These are phyloP conservation scores for Andrena praecox DNA, from an alignment of 2,888 invertebrate genomes.

Conservation along the genomic window DNA sequence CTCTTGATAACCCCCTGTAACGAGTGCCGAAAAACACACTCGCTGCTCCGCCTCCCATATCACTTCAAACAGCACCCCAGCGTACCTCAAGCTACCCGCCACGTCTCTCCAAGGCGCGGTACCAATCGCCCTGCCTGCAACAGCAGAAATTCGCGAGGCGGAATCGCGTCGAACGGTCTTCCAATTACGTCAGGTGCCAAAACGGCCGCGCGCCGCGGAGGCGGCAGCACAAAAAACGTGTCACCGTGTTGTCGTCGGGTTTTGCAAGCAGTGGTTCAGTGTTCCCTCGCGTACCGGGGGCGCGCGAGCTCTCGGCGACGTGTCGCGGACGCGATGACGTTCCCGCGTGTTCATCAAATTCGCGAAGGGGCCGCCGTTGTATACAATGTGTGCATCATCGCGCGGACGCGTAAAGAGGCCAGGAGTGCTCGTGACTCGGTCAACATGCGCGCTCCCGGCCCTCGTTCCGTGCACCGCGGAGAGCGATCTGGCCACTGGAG, in stretches of 20 bases:
- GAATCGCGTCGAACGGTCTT: background rate
- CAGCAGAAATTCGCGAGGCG: background rate
- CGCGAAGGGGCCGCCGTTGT: conserved; percentile 31
- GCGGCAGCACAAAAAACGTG: conserved; percentile 27
- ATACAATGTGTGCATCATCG: conserved; percentile 38
- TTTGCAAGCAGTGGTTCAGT: conserved; percentile 3
- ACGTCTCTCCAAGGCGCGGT: background rate
- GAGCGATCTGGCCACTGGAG: conserved; percentile 47
- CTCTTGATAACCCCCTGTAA: too few species aligned
- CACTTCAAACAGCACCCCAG: too few species aligned
- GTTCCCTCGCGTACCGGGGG: background rate
- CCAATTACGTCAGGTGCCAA: background rate
- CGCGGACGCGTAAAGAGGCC: conserved; percentile 31
- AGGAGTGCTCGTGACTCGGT: conserved; percentile 58
- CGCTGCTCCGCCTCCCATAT: too few species aligned
- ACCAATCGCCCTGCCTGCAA: background rate
- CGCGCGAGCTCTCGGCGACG: conserved; percentile 29
- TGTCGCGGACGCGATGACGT: conserved; percentile 30
- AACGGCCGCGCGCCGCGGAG: too few species aligned
- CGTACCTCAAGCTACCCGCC: too few species aligned
- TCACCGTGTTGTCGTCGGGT: conserved; percentile 4
- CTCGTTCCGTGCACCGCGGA: background rate
- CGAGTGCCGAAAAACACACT: too few species aligned
- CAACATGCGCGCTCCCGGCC: conserved; percentile 24
- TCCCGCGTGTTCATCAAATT: conserved; percentile 47